Evolutionary conservation across 2,888 invertebrate species (phyloP).

Genomic region (Dasypolia templi): DNA sequence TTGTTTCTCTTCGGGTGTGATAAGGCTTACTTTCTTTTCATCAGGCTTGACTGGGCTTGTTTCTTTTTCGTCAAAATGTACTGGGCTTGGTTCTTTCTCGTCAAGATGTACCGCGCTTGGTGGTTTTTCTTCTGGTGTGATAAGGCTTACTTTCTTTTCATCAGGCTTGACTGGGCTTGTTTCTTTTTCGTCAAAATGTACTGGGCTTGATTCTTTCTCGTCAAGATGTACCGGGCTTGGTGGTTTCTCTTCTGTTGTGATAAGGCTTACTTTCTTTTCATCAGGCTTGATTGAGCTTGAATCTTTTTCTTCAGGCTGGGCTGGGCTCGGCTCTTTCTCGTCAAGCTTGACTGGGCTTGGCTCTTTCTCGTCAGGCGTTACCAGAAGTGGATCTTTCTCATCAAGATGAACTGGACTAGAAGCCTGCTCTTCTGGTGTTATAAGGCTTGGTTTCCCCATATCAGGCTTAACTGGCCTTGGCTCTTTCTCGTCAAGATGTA

Average conservation of each 20-base stretch:
- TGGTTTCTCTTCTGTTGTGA: neutral
- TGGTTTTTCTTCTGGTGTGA: neutral
- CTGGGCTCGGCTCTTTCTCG: neutral
- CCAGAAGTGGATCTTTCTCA: neutral
- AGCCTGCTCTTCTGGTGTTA: too few relatives aligned
- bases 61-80: too few relatives aligned
- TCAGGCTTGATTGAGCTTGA: neutral
- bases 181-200: too few relatives aligned
- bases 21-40: too few relatives aligned
- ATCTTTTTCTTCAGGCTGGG: conserved; percentile 2
- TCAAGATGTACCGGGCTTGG: neutral
- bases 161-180: neutral
- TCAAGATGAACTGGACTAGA: neutral
- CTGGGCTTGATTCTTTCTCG: neutral
- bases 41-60: neutral
- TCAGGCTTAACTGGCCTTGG: neutral
- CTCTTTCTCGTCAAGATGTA: neutral
- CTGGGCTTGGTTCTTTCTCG: neutral
- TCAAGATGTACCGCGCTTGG: neutral
- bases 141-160: neutral
- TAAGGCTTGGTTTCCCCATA: too few relatives aligned
- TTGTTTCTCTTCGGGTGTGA: neutral
- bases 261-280: neutral
- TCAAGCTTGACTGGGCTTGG: neutral
- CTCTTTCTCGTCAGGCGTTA: neutral